A percentile compares a stretch with the other conserved stretches of the same genome.
These are phyloP conservation scores for Podiceps cristatus DNA, from an alignment of 2,113 vertebrate species.

Conservation along the genomic window DNA sequence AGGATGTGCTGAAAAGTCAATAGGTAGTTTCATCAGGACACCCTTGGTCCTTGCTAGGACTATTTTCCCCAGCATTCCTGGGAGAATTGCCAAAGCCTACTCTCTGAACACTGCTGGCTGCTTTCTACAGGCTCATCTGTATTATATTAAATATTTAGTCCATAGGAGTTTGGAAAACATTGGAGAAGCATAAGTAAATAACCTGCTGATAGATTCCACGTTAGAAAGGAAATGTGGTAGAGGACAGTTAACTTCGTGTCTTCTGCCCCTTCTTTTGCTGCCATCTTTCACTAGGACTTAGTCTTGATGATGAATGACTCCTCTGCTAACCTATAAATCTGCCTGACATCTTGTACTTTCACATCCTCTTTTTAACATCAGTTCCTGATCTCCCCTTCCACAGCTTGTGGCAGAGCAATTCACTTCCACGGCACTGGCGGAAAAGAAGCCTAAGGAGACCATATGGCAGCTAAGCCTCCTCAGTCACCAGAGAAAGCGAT, in stretches of 20 bases:
- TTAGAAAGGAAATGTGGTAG: background rate
- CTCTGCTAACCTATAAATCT: background rate
- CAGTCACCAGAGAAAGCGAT: constrained; percentile 10
- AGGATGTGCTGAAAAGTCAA: constrained; percentile 51
- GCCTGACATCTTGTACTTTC: background rate
- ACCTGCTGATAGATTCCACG: background rate
- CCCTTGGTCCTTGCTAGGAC: background rate
- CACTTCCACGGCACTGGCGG: background rate
- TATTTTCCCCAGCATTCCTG: background rate
- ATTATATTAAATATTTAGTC: background rate
- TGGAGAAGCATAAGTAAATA: background rate
- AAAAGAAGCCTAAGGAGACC: constrained; percentile 13
- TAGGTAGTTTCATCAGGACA: background rate
- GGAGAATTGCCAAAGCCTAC: background rate
- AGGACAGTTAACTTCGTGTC: background rate
- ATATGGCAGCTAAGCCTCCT: constrained; percentile 46
- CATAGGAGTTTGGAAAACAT: background rate
- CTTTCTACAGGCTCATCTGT: background rate
- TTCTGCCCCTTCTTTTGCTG: background rate
- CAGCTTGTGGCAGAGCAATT: background rate
- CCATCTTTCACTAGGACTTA: background rate
- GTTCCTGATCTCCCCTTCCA: background rate
- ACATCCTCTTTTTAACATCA: background rate
- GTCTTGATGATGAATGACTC: background rate
- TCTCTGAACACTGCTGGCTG: background rate